Evolutionary conservation across 2,113 vertebrate species (phyloP).

Genomic region (Corapipo altera): DNA sequence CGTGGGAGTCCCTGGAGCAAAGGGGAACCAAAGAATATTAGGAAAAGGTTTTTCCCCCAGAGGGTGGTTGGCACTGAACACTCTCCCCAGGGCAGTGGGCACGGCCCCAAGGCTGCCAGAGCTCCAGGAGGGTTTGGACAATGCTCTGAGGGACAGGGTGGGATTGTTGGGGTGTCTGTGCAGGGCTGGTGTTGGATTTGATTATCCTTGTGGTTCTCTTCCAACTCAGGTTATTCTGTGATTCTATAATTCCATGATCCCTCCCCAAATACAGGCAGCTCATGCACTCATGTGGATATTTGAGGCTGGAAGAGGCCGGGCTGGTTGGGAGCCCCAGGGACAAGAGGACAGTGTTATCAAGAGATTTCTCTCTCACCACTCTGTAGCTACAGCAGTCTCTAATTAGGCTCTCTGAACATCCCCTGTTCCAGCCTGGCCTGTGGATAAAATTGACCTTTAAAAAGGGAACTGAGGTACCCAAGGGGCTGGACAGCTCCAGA

Average conservation of each 20-base stretch:
- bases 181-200: not conserved
- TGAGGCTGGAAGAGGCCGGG: not conserved
- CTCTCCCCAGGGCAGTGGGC: not conserved
- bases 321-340: not conserved
- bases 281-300: not conserved
- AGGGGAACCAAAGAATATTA: not conserved
- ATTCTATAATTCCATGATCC: not conserved
- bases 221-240: not conserved
- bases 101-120: not conserved
- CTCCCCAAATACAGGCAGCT: not conserved
- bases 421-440: not conserved
- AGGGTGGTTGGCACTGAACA: not conserved
- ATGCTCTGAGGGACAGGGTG: not conserved
- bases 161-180: not conserved
- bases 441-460: conserved; percentile 8
- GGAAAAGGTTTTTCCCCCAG: not conserved
- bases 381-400: not conserved
- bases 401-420: not conserved
- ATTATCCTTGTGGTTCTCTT: not conserved
- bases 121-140: not conserved
- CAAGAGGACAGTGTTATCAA: not conserved
- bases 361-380: not conserved
- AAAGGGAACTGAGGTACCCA: not conserved
- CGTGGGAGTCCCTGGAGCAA: not conserved
- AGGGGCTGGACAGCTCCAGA: not conserved